Base-by-base conservation (phyloP, 2,888 invertebrate genomes). In the Platynereis dumerilii region DNA sequence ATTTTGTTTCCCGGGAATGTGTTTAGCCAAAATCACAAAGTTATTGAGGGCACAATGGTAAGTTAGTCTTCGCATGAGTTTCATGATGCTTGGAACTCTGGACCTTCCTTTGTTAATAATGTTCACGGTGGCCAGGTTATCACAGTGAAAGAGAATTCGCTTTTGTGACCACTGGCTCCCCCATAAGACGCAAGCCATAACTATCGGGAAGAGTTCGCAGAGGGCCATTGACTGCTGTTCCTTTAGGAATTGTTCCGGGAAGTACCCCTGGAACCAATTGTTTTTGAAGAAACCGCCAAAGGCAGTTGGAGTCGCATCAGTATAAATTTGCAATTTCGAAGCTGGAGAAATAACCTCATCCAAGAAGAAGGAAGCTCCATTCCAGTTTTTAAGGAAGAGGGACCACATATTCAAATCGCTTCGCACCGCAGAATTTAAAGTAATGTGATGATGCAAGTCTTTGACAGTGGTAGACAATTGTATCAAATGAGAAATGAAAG, bases 401-500 rank as follows among this genome's bases (percentile, higher is more conserved):
- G 34, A 34, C 34, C 34, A 34, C 34, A 34, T 34, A 34, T 12
- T 5, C 7, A 34, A 12, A 12, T 34, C 34, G 5, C 7, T 12
- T 34, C 34, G 5, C 7, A 34, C 12, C 7, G 34, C 34, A 5
- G 34, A 34, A 34, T 5, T 44, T 12, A 70, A 26, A 27, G 59
- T 60, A 0, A 70, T 60, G 24, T 64, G 61, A 39, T 64, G 64
- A 26, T 58, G 54, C 10, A 66, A 22, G 10, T 57, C 55, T 22
- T 27, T 55, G 2, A 66, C 66, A n/a, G 57, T 62, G 0, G 58
- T 45, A 20, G 67, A 59, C 44, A 70, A 48, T 5, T 5, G 10
- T n/a, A 63, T 45, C 5, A 70, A 60, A 26, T 69, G 67, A 26
- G 69, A 65, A 17, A 67, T 61, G 55, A 71, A 71, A 39, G 65